phyloP scores from a whole-genome alignment of 2,113 vertebrate genomes.

The Calidris pygmaea region DNA sequence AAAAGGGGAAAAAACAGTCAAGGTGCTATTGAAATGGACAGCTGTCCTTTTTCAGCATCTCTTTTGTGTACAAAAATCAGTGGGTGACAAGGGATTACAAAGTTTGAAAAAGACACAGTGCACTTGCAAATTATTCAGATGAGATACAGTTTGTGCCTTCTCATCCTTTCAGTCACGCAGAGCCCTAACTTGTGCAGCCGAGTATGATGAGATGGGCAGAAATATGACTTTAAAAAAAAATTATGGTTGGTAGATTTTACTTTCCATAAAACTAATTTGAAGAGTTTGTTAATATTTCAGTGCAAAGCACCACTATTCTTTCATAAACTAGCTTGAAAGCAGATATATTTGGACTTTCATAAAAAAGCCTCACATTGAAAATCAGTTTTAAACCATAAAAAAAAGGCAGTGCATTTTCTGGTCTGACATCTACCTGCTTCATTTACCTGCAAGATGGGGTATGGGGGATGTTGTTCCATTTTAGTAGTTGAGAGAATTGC shows the following conservation, averaged over 20 bases:
- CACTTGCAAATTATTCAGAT: background rate
- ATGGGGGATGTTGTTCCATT: background rate
- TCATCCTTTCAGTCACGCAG: background rate
- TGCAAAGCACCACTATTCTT: background rate
- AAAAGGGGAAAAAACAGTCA: background rate
- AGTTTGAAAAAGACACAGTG: background rate
- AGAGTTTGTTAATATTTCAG: background rate
- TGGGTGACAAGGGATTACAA: background rate
- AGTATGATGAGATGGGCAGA: background rate
- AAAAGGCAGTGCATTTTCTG: background rate
- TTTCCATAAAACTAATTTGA: background rate
- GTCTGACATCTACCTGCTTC: constrained; percentile 3
- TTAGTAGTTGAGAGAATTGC: constrained; percentile 5
- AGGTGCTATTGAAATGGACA: background rate
- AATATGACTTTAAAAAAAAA: background rate
- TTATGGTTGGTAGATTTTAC: background rate
- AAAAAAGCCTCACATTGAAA: background rate
- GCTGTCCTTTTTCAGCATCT: background rate
- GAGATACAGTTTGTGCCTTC: background rate
- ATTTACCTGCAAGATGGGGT: background rate
- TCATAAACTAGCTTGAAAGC: background rate
- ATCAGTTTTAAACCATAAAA: background rate
- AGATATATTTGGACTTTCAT: background rate
- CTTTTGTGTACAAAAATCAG: background rate
- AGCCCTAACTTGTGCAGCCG: background rate